A percentile compares a stretch with the other conserved stretches of the same genome.
phyloP scores from a whole-genome alignment of 2,888 invertebrate species.

The Pteria penguin region DNA sequence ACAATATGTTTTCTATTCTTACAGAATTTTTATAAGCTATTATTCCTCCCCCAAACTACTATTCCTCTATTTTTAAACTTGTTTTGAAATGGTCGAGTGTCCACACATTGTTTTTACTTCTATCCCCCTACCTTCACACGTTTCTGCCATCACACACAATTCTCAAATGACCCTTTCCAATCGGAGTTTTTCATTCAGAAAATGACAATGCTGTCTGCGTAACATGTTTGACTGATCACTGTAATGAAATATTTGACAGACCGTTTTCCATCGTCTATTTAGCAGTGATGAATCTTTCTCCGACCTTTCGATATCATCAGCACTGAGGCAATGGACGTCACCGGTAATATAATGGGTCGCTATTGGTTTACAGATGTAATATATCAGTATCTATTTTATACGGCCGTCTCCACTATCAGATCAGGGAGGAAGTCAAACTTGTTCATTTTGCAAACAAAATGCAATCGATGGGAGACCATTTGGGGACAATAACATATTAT shows the following conservation, averaged over 20 bases:
- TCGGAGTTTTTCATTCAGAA: neutral
- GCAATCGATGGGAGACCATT: no score
- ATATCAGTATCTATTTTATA: neutral
- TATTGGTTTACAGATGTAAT: neutral
- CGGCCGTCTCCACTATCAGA: no score
- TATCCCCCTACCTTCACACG: no score
- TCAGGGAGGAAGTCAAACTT: no score
- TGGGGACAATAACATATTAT: no score
- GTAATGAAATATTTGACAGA: neutral
- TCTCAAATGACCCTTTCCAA: neutral
- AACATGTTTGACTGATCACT: neutral
- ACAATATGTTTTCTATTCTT: no score
- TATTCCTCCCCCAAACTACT: no score
- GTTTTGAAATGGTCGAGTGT: neutral
- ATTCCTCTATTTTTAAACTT: no score
- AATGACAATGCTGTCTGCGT: neutral
- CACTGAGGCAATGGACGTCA: no score
- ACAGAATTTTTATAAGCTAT: no score
- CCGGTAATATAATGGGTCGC: neutral
- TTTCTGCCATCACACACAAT: neutral
- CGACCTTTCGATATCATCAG: neutral
- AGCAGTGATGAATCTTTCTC: neutral
- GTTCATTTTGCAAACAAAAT: no score
- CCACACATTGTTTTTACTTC: neutral
- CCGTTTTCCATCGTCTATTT: neutral